Base-by-base conservation (phyloP, 2,113 vertebrate genomes). In the Tetrao urogallus region DNA sequence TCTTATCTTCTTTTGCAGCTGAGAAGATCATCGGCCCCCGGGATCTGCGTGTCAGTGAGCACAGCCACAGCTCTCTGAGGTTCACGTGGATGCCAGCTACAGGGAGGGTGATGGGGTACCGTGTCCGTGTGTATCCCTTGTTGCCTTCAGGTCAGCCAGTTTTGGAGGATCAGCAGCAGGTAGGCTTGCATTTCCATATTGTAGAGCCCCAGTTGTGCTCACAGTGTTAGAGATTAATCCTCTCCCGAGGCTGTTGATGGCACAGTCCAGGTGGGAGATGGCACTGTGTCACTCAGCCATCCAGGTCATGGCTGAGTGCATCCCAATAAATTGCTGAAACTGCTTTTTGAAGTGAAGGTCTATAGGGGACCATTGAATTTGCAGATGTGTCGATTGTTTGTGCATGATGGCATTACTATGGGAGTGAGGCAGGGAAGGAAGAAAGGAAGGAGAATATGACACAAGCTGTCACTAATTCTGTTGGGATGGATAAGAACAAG, bases 71-170 rank as follows among this genome's bases (percentile, higher is more conserved):
- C 92, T 98, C 98, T 2, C 85, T 99, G 91, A 91, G 98, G 80
- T 97, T 99, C 89, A 98, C 97, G 0, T 99, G 99, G 99, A 97
- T 92, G 61, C 97, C 97, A 18, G 98, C 98, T 50, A 98, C 98
- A 0, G 98, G 99, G 42, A 98, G 95, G 24, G 98, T 99, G 67
- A 97, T 84, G 0, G 98, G 97, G 21, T 99, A 99, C 87, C 97
- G 34, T 19, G 93, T 99, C 80, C 94, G 95, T 11, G 94, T 98
- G 48, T 96, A 94, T 22, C 98, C 98, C n/a, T 61, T 97, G 28
- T 96, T 91, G 76, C 90, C 92, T n/a, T 89, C 90, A 0, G 98
- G 97, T 24, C 95, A 96, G 60, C 94, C 60, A 1, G 56, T 95
- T 38, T 24, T 74, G 0, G 40, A 83, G 15, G 97, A 97, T 48